Evolutionary conservation across 2,797 vertebrate species (phyloP).

Genomic region (Mus spretus): DNA sequence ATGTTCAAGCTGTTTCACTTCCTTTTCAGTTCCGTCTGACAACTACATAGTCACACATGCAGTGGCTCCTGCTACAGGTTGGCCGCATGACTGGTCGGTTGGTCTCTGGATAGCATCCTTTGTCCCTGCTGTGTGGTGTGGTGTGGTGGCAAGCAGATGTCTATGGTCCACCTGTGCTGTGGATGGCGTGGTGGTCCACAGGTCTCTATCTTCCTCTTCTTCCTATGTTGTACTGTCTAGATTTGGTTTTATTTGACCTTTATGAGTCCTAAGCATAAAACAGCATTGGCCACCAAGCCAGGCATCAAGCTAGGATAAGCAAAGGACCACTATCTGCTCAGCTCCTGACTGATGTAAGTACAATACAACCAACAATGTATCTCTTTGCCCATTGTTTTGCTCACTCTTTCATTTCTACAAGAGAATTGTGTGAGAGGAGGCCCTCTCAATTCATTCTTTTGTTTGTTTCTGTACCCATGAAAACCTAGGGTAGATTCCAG

Average conservation of each 20-base stretch:
- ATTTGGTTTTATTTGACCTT: not conserved
- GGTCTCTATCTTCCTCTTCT: not conserved
- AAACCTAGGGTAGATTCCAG: conserved; percentile 67
- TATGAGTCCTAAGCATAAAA: not conserved
- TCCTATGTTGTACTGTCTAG: not conserved
- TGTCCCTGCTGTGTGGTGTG: not conserved
- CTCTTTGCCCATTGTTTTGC: not conserved
- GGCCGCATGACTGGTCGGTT: not conserved
- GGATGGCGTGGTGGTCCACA: not conserved
- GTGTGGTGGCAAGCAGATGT: not conserved
- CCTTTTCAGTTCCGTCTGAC: not conserved
- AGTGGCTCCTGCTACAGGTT: not conserved
- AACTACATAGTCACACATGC: not conserved
- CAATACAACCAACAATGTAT: not conserved
- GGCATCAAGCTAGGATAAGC: not conserved
- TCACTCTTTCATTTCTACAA: not conserved
- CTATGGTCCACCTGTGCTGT: not conserved
- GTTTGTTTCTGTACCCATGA: conserved; percentile 30
- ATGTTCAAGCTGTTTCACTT: not conserved
- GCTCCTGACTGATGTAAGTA: not conserved
- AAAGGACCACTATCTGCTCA: not conserved
- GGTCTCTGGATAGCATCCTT: not conserved
- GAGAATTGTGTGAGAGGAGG: conserved; percentile 20
- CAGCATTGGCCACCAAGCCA: not conserved
- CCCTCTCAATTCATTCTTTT: conserved; percentile 36